phyloP scores from a whole-genome alignment of 2,888 invertebrate genomes.

The Ophion ventricosus region DNA sequence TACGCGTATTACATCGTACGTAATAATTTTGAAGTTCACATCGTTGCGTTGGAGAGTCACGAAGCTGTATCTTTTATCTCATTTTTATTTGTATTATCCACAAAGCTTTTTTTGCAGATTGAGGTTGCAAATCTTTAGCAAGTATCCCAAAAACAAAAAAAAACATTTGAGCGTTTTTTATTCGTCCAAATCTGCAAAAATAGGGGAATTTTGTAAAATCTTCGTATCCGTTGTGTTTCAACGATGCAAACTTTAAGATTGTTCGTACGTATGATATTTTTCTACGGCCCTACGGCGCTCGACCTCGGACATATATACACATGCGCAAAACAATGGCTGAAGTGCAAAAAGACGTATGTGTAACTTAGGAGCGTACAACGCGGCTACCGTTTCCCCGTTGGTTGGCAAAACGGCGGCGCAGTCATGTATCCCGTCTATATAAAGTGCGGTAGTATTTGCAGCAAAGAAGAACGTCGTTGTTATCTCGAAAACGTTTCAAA shows the following conservation, averaged over 20 bases:
- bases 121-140: background rate
- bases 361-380: background rate
- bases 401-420: background rate
- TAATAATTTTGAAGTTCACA: too few species aligned
- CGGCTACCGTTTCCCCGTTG: background rate
- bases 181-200: background rate
- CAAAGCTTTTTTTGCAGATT: background rate
- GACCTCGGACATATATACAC: background rate
- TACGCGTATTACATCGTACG: too few species aligned
- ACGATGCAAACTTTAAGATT: background rate
- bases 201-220: background rate
- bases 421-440: constrained; percentile 6
- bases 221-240: too few species aligned
- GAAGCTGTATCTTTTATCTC: too few species aligned
- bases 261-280: background rate
- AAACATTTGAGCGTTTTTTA: background rate
- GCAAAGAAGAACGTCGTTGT: constrained; percentile 57
- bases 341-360: constrained; percentile 26
- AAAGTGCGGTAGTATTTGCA: constrained; percentile 42
- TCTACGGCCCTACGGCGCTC: background rate
- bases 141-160: background rate
- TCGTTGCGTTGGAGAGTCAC: too few species aligned
- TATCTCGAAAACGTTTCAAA: constrained; percentile 64
- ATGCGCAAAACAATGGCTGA: background rate
- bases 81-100: too few species aligned